Base-by-base conservation (phyloP, 2,113 vertebrate species). In the Campylomormyrus tamandua region DNA sequence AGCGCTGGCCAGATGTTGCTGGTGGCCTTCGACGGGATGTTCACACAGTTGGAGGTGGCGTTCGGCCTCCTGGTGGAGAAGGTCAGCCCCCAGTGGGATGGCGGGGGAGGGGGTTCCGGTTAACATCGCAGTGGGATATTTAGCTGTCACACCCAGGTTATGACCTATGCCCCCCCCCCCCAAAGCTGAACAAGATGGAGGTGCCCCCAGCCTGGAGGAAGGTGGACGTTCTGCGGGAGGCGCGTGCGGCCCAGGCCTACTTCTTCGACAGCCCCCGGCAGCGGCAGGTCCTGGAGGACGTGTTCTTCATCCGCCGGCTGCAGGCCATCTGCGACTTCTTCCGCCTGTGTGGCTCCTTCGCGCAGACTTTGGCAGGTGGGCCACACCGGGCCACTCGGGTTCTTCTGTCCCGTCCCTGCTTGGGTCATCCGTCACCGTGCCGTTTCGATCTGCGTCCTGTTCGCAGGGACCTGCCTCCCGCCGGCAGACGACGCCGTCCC, bases 21-120 rank as follows among this genome's bases (percentile, higher is more conserved):
- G 94, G 98, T 99, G 52, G 98, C 98, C 80, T 99, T 99, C 93
- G 98, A 99, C 87, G 98, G 98, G 93, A 99, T 99, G 98, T 99
- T 99, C 93, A 98, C 97, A 21, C 98, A 99, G 93, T 96, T 99
- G 74, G 98, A 99, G 95, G 97, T 96, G 9, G 98, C 98, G 7
- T 99, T 99, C 93, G 96, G 97, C 10, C 97, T 98, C 91, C 95
- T 99, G 91, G 96, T 97, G 91, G 98, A 99, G 85, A 99, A 99
- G 98, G 98, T 99, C 96, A 90, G 86, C 87, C 45, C 3, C 15
- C 13, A 3, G 87, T 87, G 87, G 15, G 52, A 15, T 9, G 17
- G 49, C 17, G 0, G 21, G 48, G 46, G 27, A 31, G 49, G 48
- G 27, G n/a, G 85, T 35, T 8, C 11, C 0, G n/a, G 62, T 70